Conservation (phyloP, 2,888 invertebrate species). For the Caradrina clavipalpis region DNA sequence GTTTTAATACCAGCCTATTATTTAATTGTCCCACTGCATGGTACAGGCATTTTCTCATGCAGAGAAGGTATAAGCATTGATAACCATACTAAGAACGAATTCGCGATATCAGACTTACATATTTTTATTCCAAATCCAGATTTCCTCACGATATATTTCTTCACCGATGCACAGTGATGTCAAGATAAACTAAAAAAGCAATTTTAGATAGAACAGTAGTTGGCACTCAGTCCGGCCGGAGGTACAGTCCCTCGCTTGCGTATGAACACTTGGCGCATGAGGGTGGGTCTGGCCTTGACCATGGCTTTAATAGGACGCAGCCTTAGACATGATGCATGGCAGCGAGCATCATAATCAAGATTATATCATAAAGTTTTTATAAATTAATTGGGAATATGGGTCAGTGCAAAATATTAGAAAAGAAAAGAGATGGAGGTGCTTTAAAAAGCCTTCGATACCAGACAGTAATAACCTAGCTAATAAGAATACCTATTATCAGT, state of each 20-base stretch:
- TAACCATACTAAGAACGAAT: too few relatives aligned
- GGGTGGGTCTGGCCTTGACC: conserved; percentile 6
- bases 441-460: not conserved
- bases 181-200: not conserved
- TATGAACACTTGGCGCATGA: conserved; percentile 8
- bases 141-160: too few relatives aligned
- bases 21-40: too few relatives aligned
- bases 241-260: too few relatives aligned
- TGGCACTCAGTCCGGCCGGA: conserved; percentile 18
- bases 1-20: not conserved
- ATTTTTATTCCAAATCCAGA: too few relatives aligned
- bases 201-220: conserved; percentile 3
- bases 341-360: not conserved
- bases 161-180: too few relatives aligned
- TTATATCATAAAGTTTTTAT: not conserved
- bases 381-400: conserved; percentile 10
- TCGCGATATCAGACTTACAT: too few relatives aligned
- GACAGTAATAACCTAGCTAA: too few relatives aligned
- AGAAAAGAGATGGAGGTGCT: not conserved
- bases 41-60: too few relatives aligned
- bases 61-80: too few relatives aligned
- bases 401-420: not conserved
- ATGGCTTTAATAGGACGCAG: not conserved
- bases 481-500: too few relatives aligned
- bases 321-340: conserved; percentile 1